Conservation (phyloP, 1,140 invertebrate genomes). For the Tenebrio molitor region DNA sequence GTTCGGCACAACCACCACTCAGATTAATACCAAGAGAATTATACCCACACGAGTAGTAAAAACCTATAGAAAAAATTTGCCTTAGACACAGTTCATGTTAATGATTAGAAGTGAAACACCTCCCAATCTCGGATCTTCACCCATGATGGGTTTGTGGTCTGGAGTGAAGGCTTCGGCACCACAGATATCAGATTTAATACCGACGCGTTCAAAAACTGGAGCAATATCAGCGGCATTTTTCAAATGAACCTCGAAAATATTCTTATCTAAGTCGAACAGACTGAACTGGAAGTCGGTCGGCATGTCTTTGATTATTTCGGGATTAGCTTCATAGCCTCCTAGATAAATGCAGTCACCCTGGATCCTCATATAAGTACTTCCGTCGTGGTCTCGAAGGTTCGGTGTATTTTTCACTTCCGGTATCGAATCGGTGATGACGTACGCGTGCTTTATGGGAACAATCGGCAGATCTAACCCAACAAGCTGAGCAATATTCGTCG, state of each 20-base stretch:
- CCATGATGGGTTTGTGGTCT: slow-evolving; percentile 90
- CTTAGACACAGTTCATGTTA: too few species aligned
- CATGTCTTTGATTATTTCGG: slow-evolving; percentile 81
- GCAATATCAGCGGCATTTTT: slow-evolving; percentile 80
- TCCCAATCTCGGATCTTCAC: slow-evolving; percentile 72
- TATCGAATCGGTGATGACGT: slow-evolving; percentile 85
- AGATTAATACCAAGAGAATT: slow-evolving; percentile 94
- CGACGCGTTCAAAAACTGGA: slow-evolving; percentile 79
- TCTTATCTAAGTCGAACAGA: slow-evolving; percentile 89
- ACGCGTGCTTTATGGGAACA: slow-evolving; percentile 89
- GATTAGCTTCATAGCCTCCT: slow-evolving; percentile 91
- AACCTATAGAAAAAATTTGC: slow-evolving; percentile 65
- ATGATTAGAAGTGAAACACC: slow-evolving; percentile 66
- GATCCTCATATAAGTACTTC: slow-evolving; percentile 84
- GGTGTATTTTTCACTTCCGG: slow-evolving; percentile 80
- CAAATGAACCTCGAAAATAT: slow-evolving; percentile 82
- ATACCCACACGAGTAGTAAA: slow-evolving; percentile 89
- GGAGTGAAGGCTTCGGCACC: slow-evolving; percentile 91
- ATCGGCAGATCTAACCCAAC: slow-evolving; percentile 82
- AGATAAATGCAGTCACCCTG: slow-evolving; percentile 86
- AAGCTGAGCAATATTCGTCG: slow-evolving; percentile 78
- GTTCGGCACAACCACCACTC: slow-evolving; percentile 86
- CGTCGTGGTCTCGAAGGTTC: slow-evolving; percentile 89
- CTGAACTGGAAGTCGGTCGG: slow-evolving; percentile 84
- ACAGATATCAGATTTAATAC: slow-evolving; percentile 88